Conservation (phyloP, 2,888 invertebrate species). For the Agrotis exclamationis region DNA sequence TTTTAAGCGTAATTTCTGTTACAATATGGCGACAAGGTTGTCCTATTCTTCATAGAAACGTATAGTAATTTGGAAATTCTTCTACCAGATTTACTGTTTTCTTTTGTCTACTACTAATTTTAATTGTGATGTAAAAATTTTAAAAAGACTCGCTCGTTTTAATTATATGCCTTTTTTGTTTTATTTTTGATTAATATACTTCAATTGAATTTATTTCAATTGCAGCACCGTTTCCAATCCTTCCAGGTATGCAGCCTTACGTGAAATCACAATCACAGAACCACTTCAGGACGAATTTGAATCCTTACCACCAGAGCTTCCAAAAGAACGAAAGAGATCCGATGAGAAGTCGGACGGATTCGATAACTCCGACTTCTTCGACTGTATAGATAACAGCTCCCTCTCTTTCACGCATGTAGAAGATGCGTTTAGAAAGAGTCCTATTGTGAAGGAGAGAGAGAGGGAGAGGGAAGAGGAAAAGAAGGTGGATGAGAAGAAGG, state of each 20-base stretch:
- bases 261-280: constrained; percentile 94
- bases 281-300: constrained; percentile 90
- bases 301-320: constrained; percentile 85
- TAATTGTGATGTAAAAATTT: no score
- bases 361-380: constrained; percentile 89
- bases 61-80: no score
- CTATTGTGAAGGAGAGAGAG: constrained; percentile 82
- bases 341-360: constrained; percentile 90
- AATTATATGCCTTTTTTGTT: background rate
- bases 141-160: no score
- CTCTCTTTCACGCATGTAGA: constrained; percentile 88
- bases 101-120: no score
- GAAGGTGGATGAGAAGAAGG: constrained; percentile 74
- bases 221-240: constrained; percentile 27
- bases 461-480: constrained; percentile 83
- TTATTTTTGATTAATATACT: constrained; percentile 31
- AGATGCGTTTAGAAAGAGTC: constrained; percentile 89
- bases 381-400: constrained; percentile 90
- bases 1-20: no score
- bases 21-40: no score
- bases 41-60: no score
- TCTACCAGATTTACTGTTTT: no score
- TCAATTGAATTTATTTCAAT: constrained; percentile 35
- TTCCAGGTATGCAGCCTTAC: constrained; percentile 93
- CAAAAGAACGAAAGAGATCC: constrained; percentile 88